These are phyloP conservation scores for Calliphora vomitoria DNA, from an alignment of 2,888 invertebrate species.

Conservation along the genomic window DNA sequence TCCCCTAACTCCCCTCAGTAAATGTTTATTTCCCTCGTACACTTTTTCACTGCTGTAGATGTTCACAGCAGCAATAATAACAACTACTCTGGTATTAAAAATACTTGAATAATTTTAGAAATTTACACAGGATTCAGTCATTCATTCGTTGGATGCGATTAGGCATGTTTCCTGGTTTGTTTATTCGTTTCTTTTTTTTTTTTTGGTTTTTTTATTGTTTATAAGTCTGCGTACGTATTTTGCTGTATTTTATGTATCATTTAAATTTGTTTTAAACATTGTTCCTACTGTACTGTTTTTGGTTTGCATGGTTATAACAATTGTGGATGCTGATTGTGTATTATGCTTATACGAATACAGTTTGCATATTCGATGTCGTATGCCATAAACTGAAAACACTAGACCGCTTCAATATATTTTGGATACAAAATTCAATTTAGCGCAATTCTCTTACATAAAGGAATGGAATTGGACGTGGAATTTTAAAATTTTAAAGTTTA, in stretches of 20 bases:
- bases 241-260: slow-evolving; percentile 4
- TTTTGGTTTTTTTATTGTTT: background rate
- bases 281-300: no score
- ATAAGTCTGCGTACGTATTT: background rate
- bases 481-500: no score
- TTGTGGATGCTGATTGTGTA: background rate
- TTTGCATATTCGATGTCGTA: no score
- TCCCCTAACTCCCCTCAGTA: background rate
- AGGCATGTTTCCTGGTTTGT: slow-evolving; percentile 80
- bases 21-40: background rate
- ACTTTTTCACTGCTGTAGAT: background rate
- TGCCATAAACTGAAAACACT: no score
- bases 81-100: slow-evolving; percentile 1
- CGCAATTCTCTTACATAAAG: no score
- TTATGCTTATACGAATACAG: no score
- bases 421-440: no score
- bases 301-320: background rate
- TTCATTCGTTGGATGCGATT: slow-evolving; percentile 80
- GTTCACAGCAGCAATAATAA: background rate
- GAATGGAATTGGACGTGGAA: no score
- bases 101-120: slow-evolving; percentile 45
- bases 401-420: no score
- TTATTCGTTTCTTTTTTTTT: slow-evolving; percentile 73
- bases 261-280: slow-evolving; percentile 13
- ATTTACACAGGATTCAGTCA: slow-evolving; percentile 10